A percentile compares a stretch with the other conserved stretches of the same genome.
Conservation (phyloP, 2,113 vertebrate genomes). For the Pluvianellus socialis region DNA sequence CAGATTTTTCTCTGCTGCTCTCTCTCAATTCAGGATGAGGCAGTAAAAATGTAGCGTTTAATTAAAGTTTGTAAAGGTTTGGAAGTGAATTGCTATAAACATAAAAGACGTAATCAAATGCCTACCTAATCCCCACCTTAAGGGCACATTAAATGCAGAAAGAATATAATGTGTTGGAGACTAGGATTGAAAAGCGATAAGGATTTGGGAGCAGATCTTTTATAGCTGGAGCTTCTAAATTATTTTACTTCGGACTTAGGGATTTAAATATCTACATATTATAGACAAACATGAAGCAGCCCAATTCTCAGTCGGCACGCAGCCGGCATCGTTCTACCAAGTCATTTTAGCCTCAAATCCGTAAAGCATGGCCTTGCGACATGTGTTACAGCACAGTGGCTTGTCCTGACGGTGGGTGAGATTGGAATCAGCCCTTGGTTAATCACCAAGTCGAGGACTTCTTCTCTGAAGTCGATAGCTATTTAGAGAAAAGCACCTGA, state of each 20-base stretch:
- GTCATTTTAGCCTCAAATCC: background rate
- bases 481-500: background rate
- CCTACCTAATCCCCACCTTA: constrained; percentile 52
- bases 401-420: background rate
- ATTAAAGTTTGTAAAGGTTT: constrained; percentile 54
- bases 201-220: constrained; percentile 34
- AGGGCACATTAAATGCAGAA: constrained; percentile 26
- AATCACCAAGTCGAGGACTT: background rate
- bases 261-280: constrained; percentile 24
- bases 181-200: background rate
- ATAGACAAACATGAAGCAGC: background rate
- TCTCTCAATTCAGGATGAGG: background rate
- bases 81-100: constrained; percentile 47
- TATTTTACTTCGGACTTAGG: constrained; percentile 36
- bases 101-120: constrained; percentile 56
- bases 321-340: background rate
- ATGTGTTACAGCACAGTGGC: rapidly evolving
- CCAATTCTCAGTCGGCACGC: background rate
- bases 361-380: rapidly evolving
- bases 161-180: background rate
- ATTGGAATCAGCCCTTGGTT: background rate
- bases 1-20: constrained; percentile 27
- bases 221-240: constrained; percentile 38
- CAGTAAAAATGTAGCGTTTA: constrained; percentile 6
- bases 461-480: background rate